A percentile compares a stretch with the other conserved stretches of the same genome.
These are phyloP conservation scores for Clangula hyemalis DNA, from an alignment of 2,797 vertebrate species.

Conservation along the genomic window DNA sequence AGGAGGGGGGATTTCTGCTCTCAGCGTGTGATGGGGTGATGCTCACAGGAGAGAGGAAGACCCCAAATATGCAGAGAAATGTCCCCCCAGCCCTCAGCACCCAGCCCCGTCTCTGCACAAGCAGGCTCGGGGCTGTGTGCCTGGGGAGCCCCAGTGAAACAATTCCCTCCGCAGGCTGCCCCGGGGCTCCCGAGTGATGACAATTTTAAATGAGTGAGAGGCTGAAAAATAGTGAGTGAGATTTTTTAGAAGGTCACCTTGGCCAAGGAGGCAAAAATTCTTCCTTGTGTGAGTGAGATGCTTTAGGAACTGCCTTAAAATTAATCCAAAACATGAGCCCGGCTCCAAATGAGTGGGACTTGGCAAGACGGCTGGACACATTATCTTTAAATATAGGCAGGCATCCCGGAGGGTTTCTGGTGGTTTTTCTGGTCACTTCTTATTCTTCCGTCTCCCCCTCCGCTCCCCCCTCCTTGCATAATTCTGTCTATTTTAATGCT, in stretches of 20 bases:
- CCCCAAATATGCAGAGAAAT: neutral
- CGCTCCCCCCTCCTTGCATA: neutral
- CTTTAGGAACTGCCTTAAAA: conserved; percentile 57
- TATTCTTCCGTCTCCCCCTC: neutral
- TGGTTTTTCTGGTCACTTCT: conserved; percentile 69
- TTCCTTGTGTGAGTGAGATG: neutral
- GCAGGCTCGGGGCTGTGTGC: rapidly evolving
- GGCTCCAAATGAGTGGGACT: conserved; percentile 50
- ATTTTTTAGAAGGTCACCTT: conserved; percentile 51
- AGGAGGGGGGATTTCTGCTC: neutral
- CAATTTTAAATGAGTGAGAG: conserved; percentile 44
- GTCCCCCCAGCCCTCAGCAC: neutral
- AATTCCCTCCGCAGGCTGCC: neutral
- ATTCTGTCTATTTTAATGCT: conserved; percentile 12
- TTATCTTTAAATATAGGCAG: conserved; percentile 64
- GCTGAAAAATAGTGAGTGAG: conserved; percentile 46
- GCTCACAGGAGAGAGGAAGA: neutral
- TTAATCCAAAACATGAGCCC: conserved; percentile 57
- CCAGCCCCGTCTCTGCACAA: neutral
- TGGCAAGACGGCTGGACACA: conserved; percentile 42
- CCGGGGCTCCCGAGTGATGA: rapidly evolving
- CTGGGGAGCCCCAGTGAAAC: neutral
- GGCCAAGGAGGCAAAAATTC: conserved; percentile 53
- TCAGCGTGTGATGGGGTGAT: neutral
- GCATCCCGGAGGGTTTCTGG: conserved; percentile 44